These are phyloP conservation scores for Drosophila pandora DNA, from an alignment of 1,140 invertebrate species.

Conservation along the genomic window DNA sequence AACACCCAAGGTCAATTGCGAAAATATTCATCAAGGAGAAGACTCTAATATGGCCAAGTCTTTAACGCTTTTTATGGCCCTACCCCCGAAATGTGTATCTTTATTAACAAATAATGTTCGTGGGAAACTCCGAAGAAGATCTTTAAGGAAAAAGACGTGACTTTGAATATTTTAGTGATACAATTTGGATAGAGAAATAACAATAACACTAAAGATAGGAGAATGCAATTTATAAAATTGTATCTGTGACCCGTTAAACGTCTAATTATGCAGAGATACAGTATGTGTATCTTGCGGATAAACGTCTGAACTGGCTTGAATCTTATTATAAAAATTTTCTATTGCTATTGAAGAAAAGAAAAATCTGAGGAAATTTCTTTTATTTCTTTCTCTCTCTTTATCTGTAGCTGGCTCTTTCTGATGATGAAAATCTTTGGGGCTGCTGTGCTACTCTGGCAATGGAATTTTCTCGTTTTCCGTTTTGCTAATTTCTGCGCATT, in stretches of 20 bases:
- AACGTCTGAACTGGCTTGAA: slow-evolving; percentile 10
- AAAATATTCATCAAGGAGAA: slow-evolving; percentile 38
- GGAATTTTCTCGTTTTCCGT: slow-evolving; percentile 55
- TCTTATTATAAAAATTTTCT: slow-evolving; percentile 15
- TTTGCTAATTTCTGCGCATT: slow-evolving; percentile 55
- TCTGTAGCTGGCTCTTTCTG: background rate
- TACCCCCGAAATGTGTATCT: background rate
- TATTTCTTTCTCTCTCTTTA: slow-evolving; percentile 6
- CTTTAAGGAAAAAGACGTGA: slow-evolving; percentile 44
- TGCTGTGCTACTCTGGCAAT: slow-evolving; percentile 11
- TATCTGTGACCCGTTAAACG: slow-evolving; percentile 37
- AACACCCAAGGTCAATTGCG: slow-evolving; percentile 39
- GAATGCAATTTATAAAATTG: slow-evolving; percentile 60
- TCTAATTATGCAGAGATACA: slow-evolving; percentile 45
- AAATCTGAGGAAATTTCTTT: slow-evolving; percentile 21
- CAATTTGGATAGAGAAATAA: slow-evolving; percentile 22
- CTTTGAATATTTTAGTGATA: slow-evolving; percentile 56
- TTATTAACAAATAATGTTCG: slow-evolving; percentile 36
- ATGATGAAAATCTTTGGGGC: slow-evolving; percentile 43
- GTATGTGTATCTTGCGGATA: slow-evolving; percentile 15
- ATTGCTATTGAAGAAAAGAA: slow-evolving; percentile 4
- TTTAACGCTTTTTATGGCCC: slow-evolving; percentile 44
- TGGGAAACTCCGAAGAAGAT: slow-evolving; percentile 46
- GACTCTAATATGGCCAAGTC: slow-evolving; percentile 39
- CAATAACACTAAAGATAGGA: slow-evolving; percentile 31